These are phyloP conservation scores for Parazoanthus swiftii DNA, from an alignment of 92 coral and sea anemone genomes.

Conservation along the genomic window DNA sequence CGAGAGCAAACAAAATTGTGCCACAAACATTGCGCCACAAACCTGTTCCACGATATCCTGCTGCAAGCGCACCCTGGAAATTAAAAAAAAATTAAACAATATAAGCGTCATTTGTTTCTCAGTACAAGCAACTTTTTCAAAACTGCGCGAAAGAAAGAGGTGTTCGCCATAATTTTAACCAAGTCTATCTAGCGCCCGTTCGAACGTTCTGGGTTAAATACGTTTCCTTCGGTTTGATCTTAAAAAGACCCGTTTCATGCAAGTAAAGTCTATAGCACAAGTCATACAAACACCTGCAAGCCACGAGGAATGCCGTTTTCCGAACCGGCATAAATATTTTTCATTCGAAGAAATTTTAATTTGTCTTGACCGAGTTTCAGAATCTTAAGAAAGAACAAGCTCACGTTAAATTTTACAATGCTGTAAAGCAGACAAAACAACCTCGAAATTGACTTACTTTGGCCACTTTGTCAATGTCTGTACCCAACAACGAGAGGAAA, in stretches of 20 bases:
- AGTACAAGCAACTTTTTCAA: background rate
- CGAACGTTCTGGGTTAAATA: background rate
- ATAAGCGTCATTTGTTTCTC: background rate
- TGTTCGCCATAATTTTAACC: background rate
- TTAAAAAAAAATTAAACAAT: background rate
- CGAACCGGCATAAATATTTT: too few relatives aligned
- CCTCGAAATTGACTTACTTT: background rate
- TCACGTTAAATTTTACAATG: background rate
- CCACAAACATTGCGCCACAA: background rate
- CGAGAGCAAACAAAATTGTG: background rate
- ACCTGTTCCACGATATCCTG: constrained; percentile 7
- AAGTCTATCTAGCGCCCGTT: background rate
- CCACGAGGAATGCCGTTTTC: background rate
- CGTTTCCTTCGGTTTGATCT: background rate
- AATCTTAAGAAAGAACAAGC: background rate
- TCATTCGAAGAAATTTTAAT: too few relatives aligned
- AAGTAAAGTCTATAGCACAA: background rate
- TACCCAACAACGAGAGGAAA: background rate
- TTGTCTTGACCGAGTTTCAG: too few relatives aligned
- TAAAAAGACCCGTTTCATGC: too few relatives aligned
- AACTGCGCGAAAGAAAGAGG: too few relatives aligned
- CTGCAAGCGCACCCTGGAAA: constrained; percentile 13
- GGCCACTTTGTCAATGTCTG: background rate
- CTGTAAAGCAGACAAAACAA: background rate
- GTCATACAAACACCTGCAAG: background rate